Conservation (phyloP, 2,888 invertebrate species). For the Rotaria socialis region DNA sequence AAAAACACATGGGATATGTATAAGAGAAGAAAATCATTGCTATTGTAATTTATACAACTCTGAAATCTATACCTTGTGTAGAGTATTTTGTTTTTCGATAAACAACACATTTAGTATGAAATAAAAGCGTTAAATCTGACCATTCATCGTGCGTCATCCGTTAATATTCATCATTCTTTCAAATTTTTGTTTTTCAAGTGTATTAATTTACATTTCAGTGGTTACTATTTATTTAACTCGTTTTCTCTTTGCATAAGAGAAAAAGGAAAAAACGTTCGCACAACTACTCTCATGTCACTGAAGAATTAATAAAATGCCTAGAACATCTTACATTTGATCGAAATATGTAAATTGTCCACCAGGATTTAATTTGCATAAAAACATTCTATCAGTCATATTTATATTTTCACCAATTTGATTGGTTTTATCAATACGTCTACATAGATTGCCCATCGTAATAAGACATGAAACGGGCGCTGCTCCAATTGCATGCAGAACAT, state of each 20-base stretch:
- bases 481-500: neutral
- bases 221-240: neutral
- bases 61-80: too few species aligned
- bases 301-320: neutral
- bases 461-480: neutral
- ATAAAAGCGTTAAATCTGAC: neutral
- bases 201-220: neutral
- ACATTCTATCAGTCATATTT: neutral
- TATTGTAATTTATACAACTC: too few species aligned
- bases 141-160: too few species aligned
- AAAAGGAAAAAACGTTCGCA: neutral
- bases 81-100: too few species aligned
- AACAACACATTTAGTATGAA: neutral
- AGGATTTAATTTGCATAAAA: conserved; percentile 10
- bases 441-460: neutral
- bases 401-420: neutral
- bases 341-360: conserved; percentile 15
- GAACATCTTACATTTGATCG: neutral
- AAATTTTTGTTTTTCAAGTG: too few species aligned
- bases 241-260: neutral
- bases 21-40: too few species aligned
- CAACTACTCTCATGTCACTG: neutral
- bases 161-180: too few species aligned
- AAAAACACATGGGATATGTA: too few species aligned
- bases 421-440: neutral